Evolutionary conservation across 2,113 vertebrate genomes (phyloP), one percentile per base, ranked within the genome.

Genomic region (Pterocles orientalis): DNA sequence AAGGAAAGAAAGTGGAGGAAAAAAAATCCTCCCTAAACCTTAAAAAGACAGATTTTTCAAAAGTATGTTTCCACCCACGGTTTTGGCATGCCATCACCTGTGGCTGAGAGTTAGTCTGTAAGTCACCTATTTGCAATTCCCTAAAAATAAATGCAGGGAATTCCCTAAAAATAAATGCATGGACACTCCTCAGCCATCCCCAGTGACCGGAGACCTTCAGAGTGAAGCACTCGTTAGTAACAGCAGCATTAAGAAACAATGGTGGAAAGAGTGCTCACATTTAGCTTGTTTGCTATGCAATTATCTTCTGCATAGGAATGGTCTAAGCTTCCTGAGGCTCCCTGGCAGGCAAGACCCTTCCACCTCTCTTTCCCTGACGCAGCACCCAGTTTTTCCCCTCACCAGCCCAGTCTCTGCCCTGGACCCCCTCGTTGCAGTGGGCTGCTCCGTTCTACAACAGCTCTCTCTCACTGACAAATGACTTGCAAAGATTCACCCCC

Each of bases 21-120:
- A 87, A 78, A 82, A 41, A 66, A 18, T 60, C 43, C 39, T 87
- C 34, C 33, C 34, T 75, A 34, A 82, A 72, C 79, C 48, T 82
- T 71, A 45, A 85, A 92, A 78, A 62, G 10, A 11, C 31, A 68
- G 0, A 1, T 65, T 76, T 90, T 93, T 84, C 43, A 82, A 54
- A 93, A 95, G 29, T 73, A 16, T 13, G 20, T 41, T 90, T 91
- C 57, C 65, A 54, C 73, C 54, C 73, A 86, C 73, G 2, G 41
- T 90, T 93, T 87, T 94, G 77, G 86, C 69, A 88, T 65, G 51
- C n/a, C 28, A 31, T 92, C 68, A 86, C 93, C 90, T 85, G 62
- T 56, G 80, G 41, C 86, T 84, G 26, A 26, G 76, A 86, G 65
- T 71, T 91, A 81, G 57, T 66, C 41, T 12, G 1, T 50, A 86